Evolutionary conservation across 2,797 vertebrate genomes (phyloP), one percentile per base, ranked within the genome.

Genomic region (Catharus ustulatus): DNA sequence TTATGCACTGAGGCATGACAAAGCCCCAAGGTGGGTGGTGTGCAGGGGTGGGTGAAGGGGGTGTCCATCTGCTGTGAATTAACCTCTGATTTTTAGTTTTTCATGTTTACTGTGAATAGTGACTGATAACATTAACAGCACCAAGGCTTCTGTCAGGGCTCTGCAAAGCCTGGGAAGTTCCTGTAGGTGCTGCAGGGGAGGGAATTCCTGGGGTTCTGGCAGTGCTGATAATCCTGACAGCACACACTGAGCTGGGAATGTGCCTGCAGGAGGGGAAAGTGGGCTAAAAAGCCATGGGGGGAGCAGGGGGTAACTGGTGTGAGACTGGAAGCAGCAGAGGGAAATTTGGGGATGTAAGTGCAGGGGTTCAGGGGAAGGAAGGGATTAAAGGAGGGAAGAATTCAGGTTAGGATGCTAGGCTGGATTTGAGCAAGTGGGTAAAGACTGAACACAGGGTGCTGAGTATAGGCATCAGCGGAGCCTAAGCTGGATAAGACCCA

Each of bases 101-200:
- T 55, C 5, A 8, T 23, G 1, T 62, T 91, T 54, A 12, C 19
- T 29, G 2, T 30, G 32, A 42, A 8, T 5, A 77, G 58, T 19
- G 66, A 58, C 18, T 32, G 36, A 19, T 42, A 58, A 48, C 0
- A 3, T 72, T 23, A 19, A 16, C 32, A 71, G 49, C 21, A 36
- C 10, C 18, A 0, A 6, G 63, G 1, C 36, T 54, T 45, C 49
- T 52, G 11, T 9, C 4, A 2, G 32, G 2, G 0, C 7, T 12
- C 30, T 62, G 80, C 77, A 72, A 49, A 72, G 27, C 24, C 8
- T 3, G 18, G 45, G 34, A 24, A 40, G 34, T 14, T 14, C 46
- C 48, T 54, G 49, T 26, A 17, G 43, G n/a, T 36, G 0, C 77
- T 38, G 55, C 48, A 45, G 40, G 21, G 27, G 10, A 73, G 36